phyloP scores from a whole-genome alignment of 2,888 invertebrate species.

The Chesias legatella region DNA sequence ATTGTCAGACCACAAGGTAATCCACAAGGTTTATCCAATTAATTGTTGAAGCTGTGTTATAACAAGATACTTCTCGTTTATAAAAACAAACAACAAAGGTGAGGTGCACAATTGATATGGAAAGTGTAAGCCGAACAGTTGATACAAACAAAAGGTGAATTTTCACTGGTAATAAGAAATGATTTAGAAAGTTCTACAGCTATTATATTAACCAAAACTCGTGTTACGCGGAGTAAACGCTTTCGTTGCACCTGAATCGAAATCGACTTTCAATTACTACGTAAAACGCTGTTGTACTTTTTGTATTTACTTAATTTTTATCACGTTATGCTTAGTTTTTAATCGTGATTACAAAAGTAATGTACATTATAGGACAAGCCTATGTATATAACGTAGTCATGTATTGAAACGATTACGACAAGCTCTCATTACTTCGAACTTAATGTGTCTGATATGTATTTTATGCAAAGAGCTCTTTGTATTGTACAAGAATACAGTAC shows the following conservation, averaged over 20 bases:
- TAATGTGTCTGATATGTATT: constrained; percentile 53
- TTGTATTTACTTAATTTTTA: constrained; percentile 32
- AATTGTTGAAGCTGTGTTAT: neutral
- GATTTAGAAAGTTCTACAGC: constrained; percentile 59
- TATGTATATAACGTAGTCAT: constrained; percentile 1
- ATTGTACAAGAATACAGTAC: constrained; percentile 32
- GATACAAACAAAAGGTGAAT: constrained; percentile 39
- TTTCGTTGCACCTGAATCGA: constrained; percentile 58
- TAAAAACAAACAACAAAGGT: constrained; percentile 23
- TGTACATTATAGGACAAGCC: too few relatives aligned
- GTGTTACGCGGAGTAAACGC: constrained; percentile 57
- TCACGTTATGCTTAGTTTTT: constrained; percentile 10
- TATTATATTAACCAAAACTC: constrained; percentile 55
- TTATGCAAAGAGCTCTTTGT: constrained; percentile 66
- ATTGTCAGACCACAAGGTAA: too few relatives aligned
- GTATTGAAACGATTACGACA: constrained; percentile 12
- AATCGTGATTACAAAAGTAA: neutral
- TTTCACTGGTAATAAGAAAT: constrained; percentile 49
- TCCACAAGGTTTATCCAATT: too few relatives aligned
- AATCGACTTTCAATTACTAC: constrained; percentile 55
- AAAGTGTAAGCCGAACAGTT: constrained; percentile 35
- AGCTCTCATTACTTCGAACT: constrained; percentile 30
- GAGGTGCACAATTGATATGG: constrained; percentile 32
- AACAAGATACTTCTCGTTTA: constrained; percentile 6
- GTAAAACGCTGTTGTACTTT: constrained; percentile 40